A percentile compares a stretch with the other conserved stretches of the same genome.
phyloP scores from a whole-genome alignment of 92 coral and sea anemone genomes.

The Anthopleura xanthogrammica region DNA sequence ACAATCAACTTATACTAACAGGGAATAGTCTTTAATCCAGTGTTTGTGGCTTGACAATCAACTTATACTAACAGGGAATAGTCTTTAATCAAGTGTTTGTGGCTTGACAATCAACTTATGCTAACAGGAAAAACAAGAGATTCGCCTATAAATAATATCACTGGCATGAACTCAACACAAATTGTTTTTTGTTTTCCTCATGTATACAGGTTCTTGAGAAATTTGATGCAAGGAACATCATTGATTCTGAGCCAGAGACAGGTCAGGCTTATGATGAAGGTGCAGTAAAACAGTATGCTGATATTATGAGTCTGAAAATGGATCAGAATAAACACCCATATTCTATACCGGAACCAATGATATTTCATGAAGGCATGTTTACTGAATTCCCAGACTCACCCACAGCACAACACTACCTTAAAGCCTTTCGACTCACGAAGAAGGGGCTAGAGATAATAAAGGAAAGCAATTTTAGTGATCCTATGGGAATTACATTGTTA shows the following conservation, averaged over 20 bases:
- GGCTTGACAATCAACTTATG: no score
- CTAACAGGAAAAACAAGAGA: background rate
- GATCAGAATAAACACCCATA: slow-evolving; percentile 47
- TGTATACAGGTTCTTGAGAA: slow-evolving; percentile 17
- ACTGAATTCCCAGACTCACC: slow-evolving; percentile 55
- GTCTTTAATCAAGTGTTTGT: no score
- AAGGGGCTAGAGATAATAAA: slow-evolving; percentile 51
- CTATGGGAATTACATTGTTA: slow-evolving; percentile 43
- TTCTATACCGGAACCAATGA: slow-evolving; percentile 38
- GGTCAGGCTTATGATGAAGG: background rate
- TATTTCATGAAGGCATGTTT: slow-evolving; percentile 55
- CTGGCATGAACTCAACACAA: background rate
- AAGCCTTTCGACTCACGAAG: slow-evolving; percentile 51
- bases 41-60: no score
- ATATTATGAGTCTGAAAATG: slow-evolving; percentile 1
- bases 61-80: no score
- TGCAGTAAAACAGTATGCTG: background rate
- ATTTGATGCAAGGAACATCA: slow-evolving; percentile 9
- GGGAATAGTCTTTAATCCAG: no score
- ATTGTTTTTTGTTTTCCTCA: no score
- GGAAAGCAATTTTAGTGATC: slow-evolving; percentile 58
- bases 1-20: no score
- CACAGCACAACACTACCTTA: slow-evolving; percentile 66
- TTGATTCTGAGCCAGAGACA: slow-evolving; percentile 11
- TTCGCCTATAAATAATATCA: slow-evolving; percentile 33